A percentile compares a stretch with the other conserved stretches of the same genome.
These are phyloP conservation scores for Tetraneura akinire DNA, from an alignment of 1,140 invertebrate genomes.

Conservation along the genomic window DNA sequence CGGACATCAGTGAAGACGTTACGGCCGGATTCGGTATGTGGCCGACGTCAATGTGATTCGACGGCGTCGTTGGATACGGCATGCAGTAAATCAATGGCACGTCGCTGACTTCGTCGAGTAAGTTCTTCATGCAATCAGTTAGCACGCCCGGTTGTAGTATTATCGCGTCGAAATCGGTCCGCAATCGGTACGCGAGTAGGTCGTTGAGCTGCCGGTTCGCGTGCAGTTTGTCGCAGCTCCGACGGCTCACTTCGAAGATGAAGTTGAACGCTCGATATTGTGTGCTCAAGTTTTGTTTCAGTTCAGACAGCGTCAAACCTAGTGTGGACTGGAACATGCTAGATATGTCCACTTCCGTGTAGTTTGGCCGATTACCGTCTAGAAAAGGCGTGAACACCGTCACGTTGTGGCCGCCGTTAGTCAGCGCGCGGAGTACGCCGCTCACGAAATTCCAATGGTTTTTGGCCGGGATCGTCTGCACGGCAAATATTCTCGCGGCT, in stretches of 20 bases:
- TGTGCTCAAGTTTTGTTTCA: too few relatives aligned
- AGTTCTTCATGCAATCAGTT: neutral
- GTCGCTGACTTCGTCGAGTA: neutral
- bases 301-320: too few relatives aligned
- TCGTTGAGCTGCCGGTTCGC: too few relatives aligned
- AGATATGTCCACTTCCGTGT: constrained; percentile 15
- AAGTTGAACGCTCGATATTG: too few relatives aligned
- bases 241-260: too few relatives aligned
- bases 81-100: neutral
- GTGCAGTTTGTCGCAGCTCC: too few relatives aligned
- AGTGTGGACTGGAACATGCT: too few relatives aligned
- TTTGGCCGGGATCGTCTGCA: constrained; percentile 54
- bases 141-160: neutral
- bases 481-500: constrained; percentile 52
- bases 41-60: neutral
- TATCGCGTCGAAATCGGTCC: neutral
- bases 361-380: constrained; percentile 9
- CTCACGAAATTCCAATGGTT: constrained; percentile 59
- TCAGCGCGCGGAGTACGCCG: constrained; percentile 54
- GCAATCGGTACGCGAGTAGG: too few relatives aligned
- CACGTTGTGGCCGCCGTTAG: constrained; percentile 24
- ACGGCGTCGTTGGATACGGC: neutral
- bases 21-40: neutral
- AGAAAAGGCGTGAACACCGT: constrained; percentile 32
- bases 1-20: neutral